Evolutionary conservation across 2,888 invertebrate genomes (phyloP), one percentile per base, ranked within the genome.

Genomic region (Galeopsomyia nigrocyanea): DNA sequence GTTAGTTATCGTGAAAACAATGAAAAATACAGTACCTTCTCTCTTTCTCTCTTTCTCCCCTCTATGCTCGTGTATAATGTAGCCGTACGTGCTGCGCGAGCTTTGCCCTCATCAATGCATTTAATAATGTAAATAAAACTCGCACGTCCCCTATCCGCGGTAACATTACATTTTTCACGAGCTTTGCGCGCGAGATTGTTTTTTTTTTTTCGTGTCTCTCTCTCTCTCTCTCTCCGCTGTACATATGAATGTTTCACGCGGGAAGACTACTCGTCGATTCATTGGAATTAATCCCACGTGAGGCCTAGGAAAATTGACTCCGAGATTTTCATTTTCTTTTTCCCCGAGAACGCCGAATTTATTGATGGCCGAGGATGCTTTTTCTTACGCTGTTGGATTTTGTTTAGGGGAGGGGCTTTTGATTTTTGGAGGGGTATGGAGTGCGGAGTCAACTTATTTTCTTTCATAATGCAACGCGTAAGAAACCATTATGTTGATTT

Each of bases 51-150:
- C 31, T 31, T 31, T 31, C 31, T 39, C 13, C 39, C 39, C 10
- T 39, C 10, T 7, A 1, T 7, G 39, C n/a, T 39, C 39, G 39
- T 39, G 39, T 39, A 39, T 39, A 39, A 39, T 39, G 39, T 39
- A 39, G 10, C 1, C 39, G 39, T 7, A 39, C 39, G 39, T 39
- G 39, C 26, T 62, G 51, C 65, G n/a, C 46, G 5, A 13, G 14
- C 31, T 49, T 51, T 21, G 39, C 60, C 6, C 51, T 21, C 67
- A 67, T 67, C 67, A 67, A 67, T 67, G 51, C 58, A 67, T 67
- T 67, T 56, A 67, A 47, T 39, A 53, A 39, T 39, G 39, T 39
- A 31, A 46, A 60, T 60, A 51, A 58, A 56, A 67, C 13, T 21
- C 26, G 17, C 39, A 51, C 47, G 61, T 9, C 13, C 5, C 51